Evolutionary conservation across 2,113 vertebrate genomes (phyloP).

Genomic region (chimpanzee (Pan troglodytes)): NHGRI_mPanTro3-v2.1_pri NC_072409.2:14738001-14738500

Average conservation of each 20-base stretch:
- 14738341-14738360: conserved; percentile 6
- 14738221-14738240: background rate
- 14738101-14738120: conserved; percentile 27
- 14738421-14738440: conserved; percentile 23
- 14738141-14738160: background rate
- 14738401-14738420: background rate
- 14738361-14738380: background rate
- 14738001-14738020: background rate
- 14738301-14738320: background rate
- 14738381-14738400: background rate
- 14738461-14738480: background rate
- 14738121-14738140: conserved; percentile 35
- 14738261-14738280: background rate
- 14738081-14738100: background rate
- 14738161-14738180: background rate
- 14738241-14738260: background rate
- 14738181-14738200: background rate
- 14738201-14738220: background rate
- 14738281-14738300: background rate
- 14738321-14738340: background rate
- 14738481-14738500: background rate
- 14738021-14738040: background rate
- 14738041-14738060: background rate
- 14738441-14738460: conserved; percentile 18
- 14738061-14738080: background rate